Base-by-base conservation (phyloP, 2,888 invertebrate genomes). In the Ctena decussata region DNA sequence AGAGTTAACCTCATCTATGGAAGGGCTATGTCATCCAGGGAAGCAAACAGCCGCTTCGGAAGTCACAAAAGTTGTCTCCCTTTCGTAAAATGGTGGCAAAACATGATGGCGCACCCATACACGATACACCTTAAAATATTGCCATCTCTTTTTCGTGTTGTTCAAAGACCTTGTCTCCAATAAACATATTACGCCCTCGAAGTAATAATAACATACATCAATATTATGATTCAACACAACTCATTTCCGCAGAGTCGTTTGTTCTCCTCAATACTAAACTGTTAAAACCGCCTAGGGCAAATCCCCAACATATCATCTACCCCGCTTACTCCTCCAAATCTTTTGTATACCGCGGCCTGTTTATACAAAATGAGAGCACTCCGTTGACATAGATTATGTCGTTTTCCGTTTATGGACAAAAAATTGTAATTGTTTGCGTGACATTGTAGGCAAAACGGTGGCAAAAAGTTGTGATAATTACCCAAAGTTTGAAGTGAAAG, bases 201-300 rank as follows among this genome's bases (percentile, higher is more conserved):
- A n/a, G n/a, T n/a, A n/a, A 57, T 65, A 65, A 65, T 65, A 35
- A 65, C 65, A 32, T 65, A 65, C 35, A 77, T 69, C 74, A 82
- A 82, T 82, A 82, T 82, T 82, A 72, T 82, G 73, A 78, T 77
- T 77, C 69, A 39, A 69, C 69, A 74, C 74, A 69, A 78, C 53
- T 41, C 8, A 73, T 39, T 82, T 82, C 82, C 78, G 77, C 49
- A 32, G 37, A 41, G n/a, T 39, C 53, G 65, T 69, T 82, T 82
- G 82, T 82, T 53, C 6, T 27, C 8, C 37, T 41, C 24, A 65
- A 37, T 78, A 41, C 74, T 82, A 82, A 78, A 82, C 78, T 82
- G 82, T 78, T 82, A 82, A 77, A 74, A 72, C 53, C 65, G 74
- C 82, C 82, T 12, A 24, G 18, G 65, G 77, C 82, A 30, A 82